Conservation (phyloP, 37 sponge, comb jelly and placozoan species). For the Ianthella basta region DNA sequence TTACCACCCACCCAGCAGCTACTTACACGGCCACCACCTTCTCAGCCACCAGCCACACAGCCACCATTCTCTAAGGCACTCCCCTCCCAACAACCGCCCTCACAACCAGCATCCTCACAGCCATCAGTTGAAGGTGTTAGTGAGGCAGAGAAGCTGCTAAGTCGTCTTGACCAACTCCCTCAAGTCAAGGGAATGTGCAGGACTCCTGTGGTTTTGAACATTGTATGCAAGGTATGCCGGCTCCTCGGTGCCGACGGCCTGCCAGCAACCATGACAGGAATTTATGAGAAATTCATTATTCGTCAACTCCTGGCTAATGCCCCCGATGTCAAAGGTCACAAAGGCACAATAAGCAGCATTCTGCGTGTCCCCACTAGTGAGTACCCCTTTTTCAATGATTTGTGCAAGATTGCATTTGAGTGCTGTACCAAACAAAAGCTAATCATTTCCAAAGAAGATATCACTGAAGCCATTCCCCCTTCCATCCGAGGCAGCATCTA, state of each 20-base stretch:
- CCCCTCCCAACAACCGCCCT: too few relatives aligned
- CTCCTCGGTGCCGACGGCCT: background rate
- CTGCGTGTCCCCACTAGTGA: background rate
- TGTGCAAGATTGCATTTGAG: background rate
- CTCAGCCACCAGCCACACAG: too few relatives aligned
- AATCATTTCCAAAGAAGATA: background rate
- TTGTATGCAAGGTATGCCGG: slow-evolving; percentile 1
- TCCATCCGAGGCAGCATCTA: background rate
- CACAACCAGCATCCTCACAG: too few relatives aligned
- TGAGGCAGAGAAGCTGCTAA: background rate
- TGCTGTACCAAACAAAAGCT: slow-evolving; percentile 4
- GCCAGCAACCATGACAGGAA: background rate
- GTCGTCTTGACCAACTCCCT: background rate
- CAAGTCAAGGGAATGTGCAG: slow-evolving; percentile 9
- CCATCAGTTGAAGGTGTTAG: too few relatives aligned
- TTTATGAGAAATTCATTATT: background rate
- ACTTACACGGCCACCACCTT: too few relatives aligned
- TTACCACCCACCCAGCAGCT: too few relatives aligned
- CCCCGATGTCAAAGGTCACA: background rate
- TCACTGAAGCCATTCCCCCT: background rate
- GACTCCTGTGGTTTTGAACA: background rate
- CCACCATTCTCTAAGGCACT: too few relatives aligned
- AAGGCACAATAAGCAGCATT: background rate
- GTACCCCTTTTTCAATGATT: background rate
- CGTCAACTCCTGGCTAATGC: background rate